A percentile compares a stretch with the other conserved stretches of the same genome.
These are phyloP conservation scores for Odontesthes bonariensis DNA, from an alignment of 2,113 vertebrate genomes.

Conservation along the genomic window DNA sequence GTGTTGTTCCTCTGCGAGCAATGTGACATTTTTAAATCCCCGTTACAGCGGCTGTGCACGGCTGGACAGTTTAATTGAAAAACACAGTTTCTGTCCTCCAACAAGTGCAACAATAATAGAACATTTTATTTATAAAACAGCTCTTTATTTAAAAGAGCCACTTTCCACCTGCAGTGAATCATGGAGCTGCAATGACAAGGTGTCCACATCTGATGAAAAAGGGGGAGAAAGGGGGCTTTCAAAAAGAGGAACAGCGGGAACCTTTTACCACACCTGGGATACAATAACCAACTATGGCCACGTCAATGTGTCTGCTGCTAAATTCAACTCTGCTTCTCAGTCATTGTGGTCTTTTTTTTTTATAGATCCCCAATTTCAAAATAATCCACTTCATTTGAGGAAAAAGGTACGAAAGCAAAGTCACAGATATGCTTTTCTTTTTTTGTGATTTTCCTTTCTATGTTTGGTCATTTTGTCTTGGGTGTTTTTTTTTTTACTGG, in stretches of 20 bases:
- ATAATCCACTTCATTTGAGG: too few relatives aligned
- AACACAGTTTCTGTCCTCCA: slow-evolving; percentile 38
- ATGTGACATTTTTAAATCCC: slow-evolving; percentile 60
- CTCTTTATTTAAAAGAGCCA: slow-evolving; percentile 12
- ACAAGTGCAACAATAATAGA: slow-evolving; percentile 21
- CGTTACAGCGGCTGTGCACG: slow-evolving; percentile 38
- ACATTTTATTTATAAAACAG: slow-evolving; percentile 5
- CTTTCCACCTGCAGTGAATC: slow-evolving; percentile 13
- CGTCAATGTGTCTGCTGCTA: neutral
- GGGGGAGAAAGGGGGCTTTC: neutral
- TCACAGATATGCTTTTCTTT: too few relatives aligned
- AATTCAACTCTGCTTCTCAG: too few relatives aligned
- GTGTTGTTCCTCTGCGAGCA: slow-evolving; percentile 14
- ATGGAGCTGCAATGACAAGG: neutral
- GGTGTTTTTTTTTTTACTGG: too few relatives aligned
- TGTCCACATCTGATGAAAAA: neutral
- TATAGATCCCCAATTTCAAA: too few relatives aligned
- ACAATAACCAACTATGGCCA: neutral
- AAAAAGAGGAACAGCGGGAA: slow-evolving; percentile 26
- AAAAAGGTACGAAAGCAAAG: too few relatives aligned
- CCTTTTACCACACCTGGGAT: neutral
- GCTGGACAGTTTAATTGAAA: slow-evolving; percentile 57
- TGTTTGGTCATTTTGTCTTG: too few relatives aligned
- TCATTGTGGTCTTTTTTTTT: too few relatives aligned
- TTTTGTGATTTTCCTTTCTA: too few relatives aligned